Base-by-base conservation (phyloP, 2,113 vertebrate species). In the Lagopus muta region DNA sequence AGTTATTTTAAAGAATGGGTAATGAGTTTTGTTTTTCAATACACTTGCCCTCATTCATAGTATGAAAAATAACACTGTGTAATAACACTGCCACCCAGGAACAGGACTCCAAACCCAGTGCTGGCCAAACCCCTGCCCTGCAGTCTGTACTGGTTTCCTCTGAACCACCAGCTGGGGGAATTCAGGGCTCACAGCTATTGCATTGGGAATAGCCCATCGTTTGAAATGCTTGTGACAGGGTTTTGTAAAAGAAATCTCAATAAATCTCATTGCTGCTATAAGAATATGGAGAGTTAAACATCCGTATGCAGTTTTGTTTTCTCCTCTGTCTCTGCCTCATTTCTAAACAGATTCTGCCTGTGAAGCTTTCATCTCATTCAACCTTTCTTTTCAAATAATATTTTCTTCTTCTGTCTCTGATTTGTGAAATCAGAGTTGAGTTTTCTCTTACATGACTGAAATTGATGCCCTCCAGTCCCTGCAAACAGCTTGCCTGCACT, bases 371-470 rank as follows among this genome's bases (percentile, higher is more conserved):
- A 75, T 50, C 62, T n/a, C 17, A 40, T 42, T 67, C 14, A 32
- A 2, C 69, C 58, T 43, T 54, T 62, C 36, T 34, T 36, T 86
- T 69, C 42, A 34, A 47, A 28, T 47, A 12, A 4, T 24, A 28
- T 54, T 87, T 87, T 74, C 43, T 75, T 9, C 27, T 0, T 0
- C n/a, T 69, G 30, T n/a, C 38, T 76, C 40, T 0, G 2, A 66
- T 45, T 54, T 84, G 80, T 24, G 52, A 28, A 67, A 57, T 48
- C 47, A n/a, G 27, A 18, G n/a, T 60, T 74, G 27, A 21, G 64
- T 54, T 88, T 88, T 10, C 47, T 77, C 54, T 38, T 72, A 5
- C 16, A 1, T 38, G 47, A 30, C 47, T 64, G 8, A 79, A 40
- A 57, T 40, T 42, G 48, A 1, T 34, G 42, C 30, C 36, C 27